Percentiles rank a stretch among this genome's conserved stretches.
phyloP scores from a whole-genome alignment of 1,140 invertebrate species.

The Sweltsa coloradensis region DNA sequence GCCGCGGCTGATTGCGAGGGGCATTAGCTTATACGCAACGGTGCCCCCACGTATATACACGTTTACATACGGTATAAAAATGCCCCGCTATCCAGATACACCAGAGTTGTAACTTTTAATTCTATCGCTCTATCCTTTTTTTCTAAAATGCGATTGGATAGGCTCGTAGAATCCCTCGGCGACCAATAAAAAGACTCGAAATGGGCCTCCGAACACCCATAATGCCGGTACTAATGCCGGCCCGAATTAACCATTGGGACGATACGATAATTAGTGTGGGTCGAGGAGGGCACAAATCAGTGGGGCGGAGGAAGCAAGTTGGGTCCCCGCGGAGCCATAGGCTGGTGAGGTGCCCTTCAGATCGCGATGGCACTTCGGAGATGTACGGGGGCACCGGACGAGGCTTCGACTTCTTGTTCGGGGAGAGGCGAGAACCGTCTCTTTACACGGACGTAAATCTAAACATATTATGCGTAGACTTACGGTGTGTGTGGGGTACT shows the following conservation, averaged over 20 bases:
- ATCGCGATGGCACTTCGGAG: too few species aligned
- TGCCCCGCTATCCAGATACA: too few species aligned
- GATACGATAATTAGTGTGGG: constrained; percentile 6
- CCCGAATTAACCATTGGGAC: constrained; percentile 12
- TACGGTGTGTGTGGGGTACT: too few species aligned
- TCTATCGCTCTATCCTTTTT: constrained; percentile 3
- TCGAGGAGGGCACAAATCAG: constrained; percentile 16
- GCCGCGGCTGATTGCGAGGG: too few species aligned
- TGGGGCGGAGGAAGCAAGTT: constrained; percentile 12
- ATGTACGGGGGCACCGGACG: too few species aligned
- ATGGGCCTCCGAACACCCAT: constrained; percentile 16
- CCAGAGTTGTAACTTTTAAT: constrained; percentile 14
- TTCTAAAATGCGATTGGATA: constrained; percentile 5
- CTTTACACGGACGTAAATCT: too few species aligned
- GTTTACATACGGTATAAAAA: too few species aligned
- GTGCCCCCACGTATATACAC: too few species aligned
- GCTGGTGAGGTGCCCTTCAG: neutral
- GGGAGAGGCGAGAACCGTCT: too few species aligned
- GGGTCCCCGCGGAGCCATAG: constrained; percentile 7
- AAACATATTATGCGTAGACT: too few species aligned
- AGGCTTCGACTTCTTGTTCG: too few species aligned
- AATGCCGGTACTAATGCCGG: constrained; percentile 8
- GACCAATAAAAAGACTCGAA: constrained; percentile 14
- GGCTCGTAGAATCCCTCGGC: constrained; percentile 7
- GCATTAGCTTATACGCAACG: too few species aligned